Evolutionary conservation across 92 coral and sea anemone species (phyloP), one percentile per base, ranked within the genome.

Genomic region (Anthopleura xanthogrammica): DNA sequence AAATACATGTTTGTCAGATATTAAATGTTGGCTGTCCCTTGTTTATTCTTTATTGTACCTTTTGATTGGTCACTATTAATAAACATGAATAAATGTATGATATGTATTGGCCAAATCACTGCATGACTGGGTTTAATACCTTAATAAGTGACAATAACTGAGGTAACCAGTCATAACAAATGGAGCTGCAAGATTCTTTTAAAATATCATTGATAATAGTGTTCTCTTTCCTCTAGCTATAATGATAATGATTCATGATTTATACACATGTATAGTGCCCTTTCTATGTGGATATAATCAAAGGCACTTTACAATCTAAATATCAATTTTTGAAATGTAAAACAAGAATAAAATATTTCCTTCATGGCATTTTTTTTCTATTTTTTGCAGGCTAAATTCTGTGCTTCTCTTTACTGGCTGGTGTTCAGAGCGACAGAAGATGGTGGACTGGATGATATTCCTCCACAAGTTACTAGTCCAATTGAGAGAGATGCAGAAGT

Each of bases 371-470:
- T 17, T 16, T 0, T 20, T 60, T 58, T 4, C 65, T 16, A 58
- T 14, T 16, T 60, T 55, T 78, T 80, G 29, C 79, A 95, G 98
- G 98, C 98, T 19, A 95, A 95, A 79, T 95, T 95, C 80, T 91
- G 98, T 83, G 98, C 98, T 10, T 95, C 98, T 6, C 85, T 95
- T 12, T 95, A 88, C 83, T 95, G 98, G 98, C 80, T 95, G 82
- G 98, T 95, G 41, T 94, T 95, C 72, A 91, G 91, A 82, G 95
- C 95, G 1, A 95, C 98, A 82, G 98, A 93, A 82, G 98, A 95
- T 85, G 95, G 95, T 14, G 89, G 85, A 41, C 90, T 93, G 88
- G 98, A 95, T 9, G 85, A 93, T 42, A 94, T 95, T 29, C 98
- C 98, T 5, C 90, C 95, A 1, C 95, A 93, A 90, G 94, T 95